Conservation (phyloP, 2,113 vertebrate genomes). For the Ceyx melanurus region DNA sequence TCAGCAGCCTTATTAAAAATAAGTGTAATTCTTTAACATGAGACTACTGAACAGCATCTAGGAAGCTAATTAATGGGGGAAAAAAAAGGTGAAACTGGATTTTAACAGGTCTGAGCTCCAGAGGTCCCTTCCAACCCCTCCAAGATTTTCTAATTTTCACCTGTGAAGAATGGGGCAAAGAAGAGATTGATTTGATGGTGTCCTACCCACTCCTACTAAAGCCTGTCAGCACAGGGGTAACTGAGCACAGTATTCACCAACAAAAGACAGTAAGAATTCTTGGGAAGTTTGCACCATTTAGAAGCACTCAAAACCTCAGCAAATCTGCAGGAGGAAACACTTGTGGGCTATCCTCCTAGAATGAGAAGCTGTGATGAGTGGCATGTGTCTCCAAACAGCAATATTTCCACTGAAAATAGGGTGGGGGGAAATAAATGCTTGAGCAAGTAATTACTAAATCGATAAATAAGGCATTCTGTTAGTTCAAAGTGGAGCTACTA, state of each 20-base stretch:
- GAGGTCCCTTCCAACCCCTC: too few relatives aligned
- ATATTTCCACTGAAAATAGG: neutral
- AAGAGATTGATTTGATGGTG: neutral
- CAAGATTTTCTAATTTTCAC: neutral
- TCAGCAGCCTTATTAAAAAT: neutral
- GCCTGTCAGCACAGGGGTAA: neutral
- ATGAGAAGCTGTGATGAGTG: neutral
- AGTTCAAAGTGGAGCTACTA: neutral
- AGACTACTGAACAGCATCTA: neutral
- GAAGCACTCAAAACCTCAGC: neutral
- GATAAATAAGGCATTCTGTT: neutral
- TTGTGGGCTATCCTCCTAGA: neutral
- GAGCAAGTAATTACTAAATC: neutral
- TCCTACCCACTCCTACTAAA: neutral
- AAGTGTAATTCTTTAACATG: fast-evolving
- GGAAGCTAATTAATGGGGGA: neutral
- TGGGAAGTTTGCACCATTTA: neutral
- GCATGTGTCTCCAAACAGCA: neutral
- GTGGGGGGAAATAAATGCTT: neutral
- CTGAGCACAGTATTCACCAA: neutral
- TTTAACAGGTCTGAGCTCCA: too few relatives aligned
- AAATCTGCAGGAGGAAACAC: neutral
- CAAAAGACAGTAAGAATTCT: neutral
- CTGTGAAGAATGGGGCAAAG: neutral
- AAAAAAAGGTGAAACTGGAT: fast-evolving